Conservation (phyloP, 2,797 vertebrate genomes). For the Aratinga solstitialis region DNA sequence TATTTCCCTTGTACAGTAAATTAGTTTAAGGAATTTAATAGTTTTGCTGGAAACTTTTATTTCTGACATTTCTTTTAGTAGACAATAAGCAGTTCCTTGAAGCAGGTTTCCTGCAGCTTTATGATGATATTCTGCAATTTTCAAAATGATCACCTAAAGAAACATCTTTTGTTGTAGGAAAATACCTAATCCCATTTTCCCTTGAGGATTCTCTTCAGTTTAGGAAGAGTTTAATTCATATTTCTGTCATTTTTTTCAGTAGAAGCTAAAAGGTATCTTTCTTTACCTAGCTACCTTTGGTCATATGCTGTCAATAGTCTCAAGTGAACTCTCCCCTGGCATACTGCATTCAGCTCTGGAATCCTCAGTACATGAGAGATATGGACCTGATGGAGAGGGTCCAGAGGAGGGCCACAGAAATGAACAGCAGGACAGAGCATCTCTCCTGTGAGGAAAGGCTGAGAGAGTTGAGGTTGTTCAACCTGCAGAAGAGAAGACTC, state of each 20-base stretch:
- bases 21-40: neutral
- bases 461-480: neutral
- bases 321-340: neutral
- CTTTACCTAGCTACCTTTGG: neutral
- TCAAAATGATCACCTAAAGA: neutral
- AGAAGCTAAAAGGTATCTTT: neutral
- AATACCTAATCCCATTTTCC: neutral
- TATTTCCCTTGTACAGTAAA: neutral
- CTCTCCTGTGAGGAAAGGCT: neutral
- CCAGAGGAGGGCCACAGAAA: neutral
- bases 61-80: neutral
- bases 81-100: neutral
- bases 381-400: neutral
- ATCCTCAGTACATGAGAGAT: neutral
- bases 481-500: neutral
- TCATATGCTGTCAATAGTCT: neutral
- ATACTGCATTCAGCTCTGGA: neutral
- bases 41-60: conserved; percentile 8
- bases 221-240: neutral
- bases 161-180: neutral
- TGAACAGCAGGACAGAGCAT: neutral
- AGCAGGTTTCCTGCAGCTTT: neutral
- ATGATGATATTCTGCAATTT: neutral
- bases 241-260: neutral
- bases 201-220: neutral